Evolutionary conservation across 2,888 invertebrate species (phyloP).

Genomic region (Aphrophora alni): DNA sequence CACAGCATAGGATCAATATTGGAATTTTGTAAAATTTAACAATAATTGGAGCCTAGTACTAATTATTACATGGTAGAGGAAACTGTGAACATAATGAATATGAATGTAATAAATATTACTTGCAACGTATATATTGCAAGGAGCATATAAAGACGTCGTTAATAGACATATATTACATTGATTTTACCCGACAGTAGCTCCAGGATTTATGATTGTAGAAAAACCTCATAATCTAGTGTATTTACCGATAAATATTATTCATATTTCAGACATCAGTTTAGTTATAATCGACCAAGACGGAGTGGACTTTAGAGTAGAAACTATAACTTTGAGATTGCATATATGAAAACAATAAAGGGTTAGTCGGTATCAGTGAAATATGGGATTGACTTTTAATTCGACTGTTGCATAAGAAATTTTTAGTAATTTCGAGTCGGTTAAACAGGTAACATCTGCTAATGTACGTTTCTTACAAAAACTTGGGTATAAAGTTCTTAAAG

Average conservation of each 20-base stretch:
- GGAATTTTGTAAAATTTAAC: background rate
- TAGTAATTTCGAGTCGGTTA: background rate
- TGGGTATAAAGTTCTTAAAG: background rate
- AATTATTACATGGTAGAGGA: background rate
- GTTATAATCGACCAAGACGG: background rate
- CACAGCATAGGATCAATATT: too few species aligned
- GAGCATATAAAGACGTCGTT: slow-evolving; percentile 6
- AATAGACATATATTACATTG: slow-evolving; percentile 18
- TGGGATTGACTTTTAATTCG: too few species aligned
- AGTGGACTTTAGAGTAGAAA: slow-evolving; percentile 22
- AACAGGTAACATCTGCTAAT: slow-evolving; percentile 20
- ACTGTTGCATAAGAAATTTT: background rate
- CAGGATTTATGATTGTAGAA: slow-evolving; percentile 18
- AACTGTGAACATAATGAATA: slow-evolving; percentile 12
- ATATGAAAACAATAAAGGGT: background rate
- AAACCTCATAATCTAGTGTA: slow-evolving; percentile 24
- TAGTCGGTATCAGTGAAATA: background rate
- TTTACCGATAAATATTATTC: slow-evolving; percentile 10
- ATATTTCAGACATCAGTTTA: slow-evolving; percentile 20
- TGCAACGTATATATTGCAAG: slow-evolving; percentile 24
- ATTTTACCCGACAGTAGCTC: slow-evolving; percentile 17
- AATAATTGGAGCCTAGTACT: background rate
- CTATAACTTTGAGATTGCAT: slow-evolving; percentile 11
- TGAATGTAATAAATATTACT: slow-evolving; percentile 18
- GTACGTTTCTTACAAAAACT: slow-evolving; percentile 10